Percentiles rank a stretch among this genome's conserved stretches.
Conservation (phyloP, 2,888 invertebrate genomes). For the Parnassius apollo region DNA sequence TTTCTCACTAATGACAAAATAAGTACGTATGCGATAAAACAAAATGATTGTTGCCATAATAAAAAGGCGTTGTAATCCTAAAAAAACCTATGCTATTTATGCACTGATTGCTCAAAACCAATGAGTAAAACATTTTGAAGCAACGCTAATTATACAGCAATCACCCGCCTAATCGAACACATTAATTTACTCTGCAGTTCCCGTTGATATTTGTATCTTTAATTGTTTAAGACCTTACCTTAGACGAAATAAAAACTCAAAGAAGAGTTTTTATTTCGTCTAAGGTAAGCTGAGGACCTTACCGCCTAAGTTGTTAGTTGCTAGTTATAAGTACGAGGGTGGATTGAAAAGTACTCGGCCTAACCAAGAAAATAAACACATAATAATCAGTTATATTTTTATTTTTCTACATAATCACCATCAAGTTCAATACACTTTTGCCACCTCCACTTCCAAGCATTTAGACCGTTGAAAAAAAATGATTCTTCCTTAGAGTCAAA, state of each 20-base stretch:
- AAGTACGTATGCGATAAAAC: not conserved
- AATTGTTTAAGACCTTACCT: constrained; percentile 43
- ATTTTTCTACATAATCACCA: too few relatives aligned
- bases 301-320: constrained; percentile 61
- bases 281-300: too few relatives aligned
- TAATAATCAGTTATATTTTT: too few relatives aligned
- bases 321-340: constrained; percentile 43
- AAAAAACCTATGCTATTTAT: constrained; percentile 3
- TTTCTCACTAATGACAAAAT: not conserved
- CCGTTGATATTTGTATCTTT: constrained; percentile 44
- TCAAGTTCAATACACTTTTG: too few relatives aligned
- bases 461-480: too few relatives aligned
- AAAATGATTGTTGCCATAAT: constrained; percentile 3
- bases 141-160: constrained; percentile 30
- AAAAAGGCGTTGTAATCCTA: constrained; percentile 1
- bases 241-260: too few relatives aligned
- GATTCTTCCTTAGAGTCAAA: too few relatives aligned
- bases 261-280: too few relatives aligned
- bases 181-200: constrained; percentile 42
- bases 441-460: too few relatives aligned
- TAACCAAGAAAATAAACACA: too few relatives aligned
- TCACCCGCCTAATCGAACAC: constrained; percentile 26
- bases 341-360: too few relatives aligned
- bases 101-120: constrained; percentile 12
- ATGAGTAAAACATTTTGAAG: constrained; percentile 24